These are phyloP conservation scores for Heliothis virescens DNA, from an alignment of 1,140 invertebrate species.

Conservation along the genomic window DNA sequence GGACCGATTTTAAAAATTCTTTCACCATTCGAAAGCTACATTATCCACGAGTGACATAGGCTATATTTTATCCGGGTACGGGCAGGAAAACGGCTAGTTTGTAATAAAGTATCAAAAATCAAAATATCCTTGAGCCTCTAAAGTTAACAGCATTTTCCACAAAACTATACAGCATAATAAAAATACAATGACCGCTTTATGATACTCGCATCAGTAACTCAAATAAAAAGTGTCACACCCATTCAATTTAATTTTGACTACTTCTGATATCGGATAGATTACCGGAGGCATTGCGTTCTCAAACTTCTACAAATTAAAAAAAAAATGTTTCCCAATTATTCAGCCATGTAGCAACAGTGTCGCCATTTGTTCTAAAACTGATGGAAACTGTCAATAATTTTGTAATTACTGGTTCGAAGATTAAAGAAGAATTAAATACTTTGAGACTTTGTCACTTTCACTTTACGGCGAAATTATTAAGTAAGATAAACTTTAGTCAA, in stretches of 20 bases:
- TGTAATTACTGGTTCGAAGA: constrained; percentile 4
- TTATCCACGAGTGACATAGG: no score
- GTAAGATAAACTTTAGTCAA: background rate
- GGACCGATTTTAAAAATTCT: no score
- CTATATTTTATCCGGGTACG: no score
- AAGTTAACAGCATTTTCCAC: background rate
- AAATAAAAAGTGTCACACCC: constrained; percentile 23
- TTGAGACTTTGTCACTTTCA: constrained; percentile 18
- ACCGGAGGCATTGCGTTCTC: background rate
- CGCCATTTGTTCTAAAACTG: background rate
- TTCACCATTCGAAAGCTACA: no score
- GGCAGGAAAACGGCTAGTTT: no score
- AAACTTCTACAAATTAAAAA: background rate
- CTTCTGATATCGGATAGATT: no score
- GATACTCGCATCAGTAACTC: constrained; percentile 12
- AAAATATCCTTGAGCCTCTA: no score
- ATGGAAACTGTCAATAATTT: constrained; percentile 17
- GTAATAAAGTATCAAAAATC: no score
- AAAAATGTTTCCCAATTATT: background rate
- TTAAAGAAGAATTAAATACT: constrained; percentile 23
- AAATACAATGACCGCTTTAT: background rate
- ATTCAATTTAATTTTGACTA: background rate
- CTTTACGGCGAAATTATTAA: constrained; percentile 10
- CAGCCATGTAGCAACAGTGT: background rate
- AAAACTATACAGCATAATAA: background rate